Percentiles rank a stretch among this genome's conserved stretches.
Conservation (phyloP, 2,113 vertebrate species). For the Parotia lawesii region DNA sequence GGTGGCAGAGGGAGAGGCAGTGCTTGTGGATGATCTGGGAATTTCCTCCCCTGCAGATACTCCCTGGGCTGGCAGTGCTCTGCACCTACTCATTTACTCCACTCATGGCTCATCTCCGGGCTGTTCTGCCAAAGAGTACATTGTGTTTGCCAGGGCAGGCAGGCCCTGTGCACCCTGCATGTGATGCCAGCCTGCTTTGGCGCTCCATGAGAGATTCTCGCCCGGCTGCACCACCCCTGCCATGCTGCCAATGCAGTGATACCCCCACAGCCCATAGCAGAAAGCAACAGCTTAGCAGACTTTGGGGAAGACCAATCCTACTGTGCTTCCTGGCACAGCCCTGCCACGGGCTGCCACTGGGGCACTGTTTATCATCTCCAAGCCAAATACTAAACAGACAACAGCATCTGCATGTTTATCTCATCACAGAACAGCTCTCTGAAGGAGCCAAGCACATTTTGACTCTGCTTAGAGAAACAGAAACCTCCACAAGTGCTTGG, state of each 20-base stretch:
- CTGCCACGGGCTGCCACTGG: not conserved
- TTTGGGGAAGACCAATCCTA: fast-evolving
- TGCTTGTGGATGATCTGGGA: not conserved
- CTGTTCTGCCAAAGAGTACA: constrained; percentile 11
- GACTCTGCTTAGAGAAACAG: constrained; percentile 38
- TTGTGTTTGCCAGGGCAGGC: not conserved
- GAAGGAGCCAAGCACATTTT: constrained; percentile 36
- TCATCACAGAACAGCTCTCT: not conserved
- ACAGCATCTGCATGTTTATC: constrained; percentile 56
- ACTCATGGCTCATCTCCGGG: not conserved
- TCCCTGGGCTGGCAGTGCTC: not conserved
- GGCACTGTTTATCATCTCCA: constrained; percentile 12
- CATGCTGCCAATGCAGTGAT: not conserved
- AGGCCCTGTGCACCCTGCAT: not conserved
- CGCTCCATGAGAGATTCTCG: not conserved
- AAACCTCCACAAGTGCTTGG: not conserved
- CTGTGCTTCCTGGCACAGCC: constrained; percentile 6
- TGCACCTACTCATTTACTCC: not conserved
- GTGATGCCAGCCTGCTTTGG: not conserved
- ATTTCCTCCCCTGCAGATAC: not conserved
- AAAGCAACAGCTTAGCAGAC: not conserved
- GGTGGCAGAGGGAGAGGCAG: not conserved
- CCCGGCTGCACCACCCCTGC: not conserved
- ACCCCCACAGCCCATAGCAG: not conserved
- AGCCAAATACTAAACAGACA: constrained; percentile 46